Evolutionary conservation across 2,113 vertebrate species (phyloP).

Genomic region (Python bivittatus): DNA sequence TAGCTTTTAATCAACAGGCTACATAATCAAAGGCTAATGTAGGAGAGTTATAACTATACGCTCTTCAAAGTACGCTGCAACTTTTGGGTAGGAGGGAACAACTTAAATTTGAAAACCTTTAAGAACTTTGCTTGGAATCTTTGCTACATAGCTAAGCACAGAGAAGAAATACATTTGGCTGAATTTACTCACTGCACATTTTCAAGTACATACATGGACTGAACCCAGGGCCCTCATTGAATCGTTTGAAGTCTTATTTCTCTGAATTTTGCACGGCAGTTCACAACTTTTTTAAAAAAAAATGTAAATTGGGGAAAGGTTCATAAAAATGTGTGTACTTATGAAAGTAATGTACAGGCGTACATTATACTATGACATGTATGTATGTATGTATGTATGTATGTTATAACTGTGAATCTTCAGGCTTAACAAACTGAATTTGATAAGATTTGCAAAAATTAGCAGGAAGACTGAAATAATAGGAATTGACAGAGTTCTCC

Average conservation of each 20-base stretch:
- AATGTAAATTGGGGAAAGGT: neutral
- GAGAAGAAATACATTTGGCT: no score
- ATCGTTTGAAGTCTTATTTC: neutral
- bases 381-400: no score
- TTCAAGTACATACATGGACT: neutral
- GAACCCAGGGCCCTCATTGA: neutral
- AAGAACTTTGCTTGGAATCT: neutral
- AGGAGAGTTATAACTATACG: neutral
- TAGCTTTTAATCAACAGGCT: neutral
- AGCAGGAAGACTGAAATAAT: neutral
- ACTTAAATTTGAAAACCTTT: neutral
- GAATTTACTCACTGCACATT: neutral
- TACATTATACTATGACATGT: neutral
- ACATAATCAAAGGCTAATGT: neutral
- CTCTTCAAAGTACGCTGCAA: neutral
- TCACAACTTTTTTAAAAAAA: neutral
- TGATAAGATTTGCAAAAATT: neutral
- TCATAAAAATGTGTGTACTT: neutral
- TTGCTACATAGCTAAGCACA: neutral
- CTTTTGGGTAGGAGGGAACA: neutral
- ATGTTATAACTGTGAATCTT: neutral
- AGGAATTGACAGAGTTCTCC: neutral
- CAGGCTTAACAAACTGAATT: neutral
- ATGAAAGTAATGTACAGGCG: neutral
- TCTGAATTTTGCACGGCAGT: neutral